A percentile compares a stretch with the other conserved stretches of the same genome.
Evolutionary conservation across 2,888 invertebrate genomes (phyloP).

Genomic region (Cephus runcator): DNA sequence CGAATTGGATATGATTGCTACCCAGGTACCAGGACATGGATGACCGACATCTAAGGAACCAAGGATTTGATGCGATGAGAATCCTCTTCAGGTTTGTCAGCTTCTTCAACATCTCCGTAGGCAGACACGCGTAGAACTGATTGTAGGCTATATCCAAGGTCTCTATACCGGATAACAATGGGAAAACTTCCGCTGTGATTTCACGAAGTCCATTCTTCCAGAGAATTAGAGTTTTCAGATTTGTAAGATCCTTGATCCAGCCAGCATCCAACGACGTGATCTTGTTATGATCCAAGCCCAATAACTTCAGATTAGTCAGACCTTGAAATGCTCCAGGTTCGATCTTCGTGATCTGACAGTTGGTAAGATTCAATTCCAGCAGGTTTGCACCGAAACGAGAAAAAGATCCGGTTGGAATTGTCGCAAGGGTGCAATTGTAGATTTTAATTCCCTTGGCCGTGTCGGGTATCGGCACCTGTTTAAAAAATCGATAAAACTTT

Average conservation of each 20-base stretch:
- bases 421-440: slow-evolving; percentile 1
- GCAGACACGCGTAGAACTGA: slow-evolving; percentile 16
- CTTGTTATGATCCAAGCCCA: slow-evolving; percentile 25
- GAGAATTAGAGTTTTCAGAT: slow-evolving; percentile 19
- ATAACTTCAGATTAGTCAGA: slow-evolving; percentile 20
- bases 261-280: slow-evolving; percentile 22
- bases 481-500: background rate
- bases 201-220: slow-evolving; percentile 25
- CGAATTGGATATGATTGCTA: slow-evolving; percentile 20
- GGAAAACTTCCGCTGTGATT: slow-evolving; percentile 24
- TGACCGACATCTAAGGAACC: slow-evolving; percentile 28
- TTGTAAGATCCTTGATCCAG: slow-evolving; percentile 25
- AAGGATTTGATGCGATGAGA: slow-evolving; percentile 27
- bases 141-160: slow-evolving; percentile 27
- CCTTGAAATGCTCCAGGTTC: slow-evolving; percentile 26
- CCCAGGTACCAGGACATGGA: slow-evolving; percentile 27
- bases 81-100: slow-evolving; percentile 21
- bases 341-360: slow-evolving; percentile 24
- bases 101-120: slow-evolving; percentile 14
- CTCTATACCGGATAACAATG: slow-evolving; percentile 19
- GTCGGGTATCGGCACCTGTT: background rate
- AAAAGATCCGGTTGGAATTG: slow-evolving; percentile 17
- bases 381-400: slow-evolving; percentile 12
- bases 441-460: slow-evolving; percentile 8
- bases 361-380: slow-evolving; percentile 26